Percentiles rank a stretch among this genome's conserved stretches.
phyloP scores from a whole-genome alignment of 2,113 vertebrate genomes.

The Actenoides lindsayi region DNA sequence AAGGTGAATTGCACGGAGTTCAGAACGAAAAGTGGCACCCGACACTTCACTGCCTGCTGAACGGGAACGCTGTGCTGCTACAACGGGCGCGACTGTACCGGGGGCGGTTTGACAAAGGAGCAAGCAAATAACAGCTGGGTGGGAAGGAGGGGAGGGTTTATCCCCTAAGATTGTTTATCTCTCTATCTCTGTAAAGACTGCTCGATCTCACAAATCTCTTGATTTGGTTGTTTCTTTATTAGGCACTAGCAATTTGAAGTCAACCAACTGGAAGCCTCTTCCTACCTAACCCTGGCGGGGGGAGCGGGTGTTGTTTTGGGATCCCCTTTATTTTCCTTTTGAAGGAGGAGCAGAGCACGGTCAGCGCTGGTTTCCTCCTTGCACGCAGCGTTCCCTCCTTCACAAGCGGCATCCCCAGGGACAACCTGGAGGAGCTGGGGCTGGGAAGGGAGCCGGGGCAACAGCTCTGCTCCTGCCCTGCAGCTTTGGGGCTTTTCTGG shows the following conservation, averaged over 20 bases:
- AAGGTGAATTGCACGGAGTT: not conserved
- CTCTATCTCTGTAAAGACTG: not conserved
- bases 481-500: accelerated
- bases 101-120: not conserved
- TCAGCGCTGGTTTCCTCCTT: accelerated
- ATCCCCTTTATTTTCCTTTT: not conserved
- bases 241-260: not conserved
- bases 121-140: not conserved
- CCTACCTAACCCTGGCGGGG: accelerated
- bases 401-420: not conserved
- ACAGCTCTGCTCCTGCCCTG: accelerated
- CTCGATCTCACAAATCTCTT: not conserved
- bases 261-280: not conserved
- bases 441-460: accelerated
- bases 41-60: not conserved
- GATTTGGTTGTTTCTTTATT: not conserved
- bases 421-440: no score
- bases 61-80: not conserved
- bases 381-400: not conserved
- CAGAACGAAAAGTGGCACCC: not conserved
- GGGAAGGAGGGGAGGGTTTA: accelerated
- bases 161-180: not conserved
- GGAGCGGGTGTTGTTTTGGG: not conserved
- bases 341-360: no score
- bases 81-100: not conserved